phyloP scores from a whole-genome alignment of 2,113 vertebrate species.

The Galemys pyrenaicus region DNA sequence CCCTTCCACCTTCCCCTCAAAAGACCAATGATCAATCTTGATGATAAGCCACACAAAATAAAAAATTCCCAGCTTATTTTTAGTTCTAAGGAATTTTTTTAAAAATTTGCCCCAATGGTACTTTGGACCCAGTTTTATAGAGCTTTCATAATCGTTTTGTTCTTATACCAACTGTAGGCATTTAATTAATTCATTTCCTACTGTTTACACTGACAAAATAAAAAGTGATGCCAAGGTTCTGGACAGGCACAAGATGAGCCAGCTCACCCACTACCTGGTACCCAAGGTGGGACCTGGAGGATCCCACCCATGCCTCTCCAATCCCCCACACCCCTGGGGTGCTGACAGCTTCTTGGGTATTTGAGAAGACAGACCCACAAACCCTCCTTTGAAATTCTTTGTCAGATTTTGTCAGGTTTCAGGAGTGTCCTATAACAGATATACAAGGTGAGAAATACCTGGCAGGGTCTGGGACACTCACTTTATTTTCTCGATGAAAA shows the following conservation, averaged over 20 bases:
- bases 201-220: background rate
- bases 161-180: background rate
- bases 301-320: background rate
- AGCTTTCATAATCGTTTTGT: background rate
- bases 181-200: background rate
- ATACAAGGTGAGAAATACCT: background rate
- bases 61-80: slow-evolving; percentile 61
- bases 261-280: background rate
- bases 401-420: background rate
- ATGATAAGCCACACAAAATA: background rate
- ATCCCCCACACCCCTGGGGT: background rate
- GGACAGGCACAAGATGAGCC: background rate
- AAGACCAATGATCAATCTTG: background rate
- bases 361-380: background rate
- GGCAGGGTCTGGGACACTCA: background rate
- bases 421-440: background rate
- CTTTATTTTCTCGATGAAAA: background rate
- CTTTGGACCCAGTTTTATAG: background rate
- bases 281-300: background rate
- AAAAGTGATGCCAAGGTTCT: background rate
- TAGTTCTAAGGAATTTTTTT: slow-evolving; percentile 11
- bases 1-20: slow-evolving; percentile 43
- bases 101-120: background rate
- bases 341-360: background rate
- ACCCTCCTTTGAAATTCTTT: background rate